Base-by-base conservation (phyloP, 2,797 vertebrate genomes). In the Sebastes hubbsi region DNA sequence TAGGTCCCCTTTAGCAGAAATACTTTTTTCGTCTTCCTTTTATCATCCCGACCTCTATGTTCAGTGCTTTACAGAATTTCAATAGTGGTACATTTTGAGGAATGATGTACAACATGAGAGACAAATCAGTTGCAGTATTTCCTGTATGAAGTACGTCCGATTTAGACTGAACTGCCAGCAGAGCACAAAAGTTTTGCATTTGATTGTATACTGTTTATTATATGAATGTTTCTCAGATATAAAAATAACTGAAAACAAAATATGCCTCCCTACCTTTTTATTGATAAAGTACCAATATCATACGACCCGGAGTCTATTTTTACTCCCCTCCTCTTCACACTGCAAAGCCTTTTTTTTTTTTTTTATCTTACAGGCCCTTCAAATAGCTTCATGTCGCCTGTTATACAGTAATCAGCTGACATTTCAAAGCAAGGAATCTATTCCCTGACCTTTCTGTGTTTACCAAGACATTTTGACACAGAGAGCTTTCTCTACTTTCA, bases 361-460 rank as follows among this genome's bases (percentile, higher is more conserved):
- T 14, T 38, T 38, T 38, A 46, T 76, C 52, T 62, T 55, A 29
- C 55, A 74, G 55, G n/a, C 59, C 59, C 77, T 83, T 90, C 36
- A 85, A 76, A 85, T 85, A 78, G 84, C 81, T 82, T 77, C 25
- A 63, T 77, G 77, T 83, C 5, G 22, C 59, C 77, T 38, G 66
- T 81, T 90, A 83, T 72, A 76, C 87, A 90, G 82, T 91, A 91
- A 93, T 93, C 88, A 87, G 58, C 72, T 94, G 91, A 94, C 88
- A 94, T 95, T 96, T 95, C 81, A 90, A 88, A 92, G 90, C 85
- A 85, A 59, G 83, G 56, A 91, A 94, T 94, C 94, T 83, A 92
- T 95, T 92, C 77, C 62, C 86, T 95, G 94, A 95, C 95, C 94
- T 95, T 96, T 95, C 71, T 36, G 69, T 88, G 89, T 94, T 84